Conservation (phyloP, 2,888 invertebrate genomes). For the Macroteleia sp. region DNA sequence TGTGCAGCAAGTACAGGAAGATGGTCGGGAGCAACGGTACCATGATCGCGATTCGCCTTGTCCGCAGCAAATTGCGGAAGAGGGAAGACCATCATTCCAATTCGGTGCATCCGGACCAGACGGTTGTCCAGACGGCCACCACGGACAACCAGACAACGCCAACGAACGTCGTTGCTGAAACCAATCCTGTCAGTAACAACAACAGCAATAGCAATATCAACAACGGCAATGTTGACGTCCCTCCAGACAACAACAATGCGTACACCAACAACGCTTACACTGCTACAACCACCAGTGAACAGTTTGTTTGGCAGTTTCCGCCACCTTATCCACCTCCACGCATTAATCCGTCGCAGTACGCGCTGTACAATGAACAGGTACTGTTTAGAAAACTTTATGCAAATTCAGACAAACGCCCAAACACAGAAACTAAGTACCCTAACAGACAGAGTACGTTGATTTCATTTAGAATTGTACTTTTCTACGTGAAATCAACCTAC, state of each 20-base stretch:
- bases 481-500: no score
- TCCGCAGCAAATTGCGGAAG: constrained; percentile 95
- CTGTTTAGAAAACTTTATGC: no score
- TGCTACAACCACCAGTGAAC: constrained; percentile 83
- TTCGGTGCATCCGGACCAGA: constrained; percentile 87
- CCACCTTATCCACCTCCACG: constrained; percentile 86
- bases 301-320: constrained; percentile 93
- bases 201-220: constrained; percentile 62
- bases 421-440: no score
- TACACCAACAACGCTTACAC: constrained; percentile 76
- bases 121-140: constrained; percentile 87
- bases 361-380: constrained; percentile 93
- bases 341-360: constrained; percentile 89
- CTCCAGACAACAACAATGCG: constrained; percentile 73
- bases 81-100: constrained; percentile 91
- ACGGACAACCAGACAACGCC: constrained; percentile 52
- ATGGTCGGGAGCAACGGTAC: constrained; percentile 95
- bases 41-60: constrained; percentile 95
- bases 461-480: no score
- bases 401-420: no score
- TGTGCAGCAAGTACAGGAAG: constrained; percentile 85
- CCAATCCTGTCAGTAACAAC: constrained; percentile 57
- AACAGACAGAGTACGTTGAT: no score
- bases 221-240: constrained; percentile 60
- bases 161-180: constrained; percentile 67